Percentiles rank a stretch among this genome's conserved stretches.
These are phyloP conservation scores for Leptestheria dahalacensis DNA, from an alignment of 1,140 invertebrate species.

Conservation along the genomic window DNA sequence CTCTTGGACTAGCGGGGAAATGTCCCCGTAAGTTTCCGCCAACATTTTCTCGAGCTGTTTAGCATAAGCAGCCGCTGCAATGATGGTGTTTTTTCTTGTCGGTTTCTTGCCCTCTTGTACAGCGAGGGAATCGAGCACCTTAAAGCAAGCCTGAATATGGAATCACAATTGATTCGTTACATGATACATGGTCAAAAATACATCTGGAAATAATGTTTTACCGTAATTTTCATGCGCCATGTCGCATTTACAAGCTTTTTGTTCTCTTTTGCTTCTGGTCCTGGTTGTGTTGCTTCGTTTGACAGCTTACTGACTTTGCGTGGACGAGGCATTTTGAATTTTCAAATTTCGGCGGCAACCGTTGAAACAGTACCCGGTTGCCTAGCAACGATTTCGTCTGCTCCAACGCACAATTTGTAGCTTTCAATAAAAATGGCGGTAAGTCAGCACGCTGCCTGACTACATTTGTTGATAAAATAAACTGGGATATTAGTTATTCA, in stretches of 20 bases:
- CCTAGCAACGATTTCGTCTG: neutral
- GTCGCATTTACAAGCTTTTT: neutral
- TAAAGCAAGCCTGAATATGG: neutral
- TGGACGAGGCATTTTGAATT: neutral
- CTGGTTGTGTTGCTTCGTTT: neutral
- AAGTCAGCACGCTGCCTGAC: neutral
- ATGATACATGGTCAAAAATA: neutral
- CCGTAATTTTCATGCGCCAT: neutral
- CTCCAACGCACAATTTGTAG: too few species aligned
- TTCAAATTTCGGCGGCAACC: neutral
- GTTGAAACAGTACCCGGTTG: neutral
- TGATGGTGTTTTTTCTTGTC: neutral
- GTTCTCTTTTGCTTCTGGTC: neutral
- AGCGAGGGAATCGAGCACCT: neutral
- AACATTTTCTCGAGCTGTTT: neutral
- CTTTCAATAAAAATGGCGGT: slow-evolving; percentile 8
- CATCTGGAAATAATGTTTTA: too few species aligned
- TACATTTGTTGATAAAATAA: neutral
- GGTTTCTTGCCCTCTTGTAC: neutral
- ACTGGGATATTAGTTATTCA: neutral
- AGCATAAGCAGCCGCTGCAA: neutral
- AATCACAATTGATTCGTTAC: too few species aligned
- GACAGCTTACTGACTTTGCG: neutral
- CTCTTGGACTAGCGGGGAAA: neutral
- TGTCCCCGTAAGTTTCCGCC: neutral